Base-by-base conservation (phyloP, 2,797 vertebrate genomes). In the Fringilla coelebs region DNA sequence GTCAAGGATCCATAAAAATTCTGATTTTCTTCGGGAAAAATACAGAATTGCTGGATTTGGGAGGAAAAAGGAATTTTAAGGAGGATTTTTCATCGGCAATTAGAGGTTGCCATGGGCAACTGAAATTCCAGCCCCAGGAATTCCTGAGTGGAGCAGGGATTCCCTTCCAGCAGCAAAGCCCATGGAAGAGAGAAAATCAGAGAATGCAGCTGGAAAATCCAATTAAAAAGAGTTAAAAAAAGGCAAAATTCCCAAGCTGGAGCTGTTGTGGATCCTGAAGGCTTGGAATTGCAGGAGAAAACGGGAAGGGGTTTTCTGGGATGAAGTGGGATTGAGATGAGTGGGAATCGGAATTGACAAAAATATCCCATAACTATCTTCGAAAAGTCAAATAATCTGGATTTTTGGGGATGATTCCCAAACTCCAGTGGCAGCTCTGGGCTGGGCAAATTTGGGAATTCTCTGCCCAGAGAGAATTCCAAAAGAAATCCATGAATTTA, bases 61-160 rank as follows among this genome's bases (percentile, higher is more conserved):
- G 22, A 54, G 40, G 46, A 21, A 41, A 52, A 67, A 32, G 6
- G 3, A 51, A 45, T 86, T 79, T 38, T 71, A 66, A 71, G 67
- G 36, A 66, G 61, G n/a, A 32, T 46, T 66, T 65, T 55, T n/a
- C 17, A 20, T 45, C 0, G 0, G 26, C 13, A 45, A 45, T 45
- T 20, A 43, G 38, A 83, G 54, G 46, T 91, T 96, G 94, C 85
- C 57, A 55, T 25, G 10, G 84, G 90, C 95, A 96, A 90, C 93
- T 10, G 26, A 71, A 85, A 80, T 90, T 71, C 62, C 7, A 34
- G 88, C 68, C 46, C 21, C 12, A 41, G 80, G 72, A 77, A 66
- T 94, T 26, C 70, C 72, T 13, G 65, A 57, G 46, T 9, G 18
- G 48, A 49, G 49, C 32, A 38, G 94, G 95, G 94, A 96, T 95